These are phyloP conservation scores for Phaenicophaeus curvirostris DNA, from an alignment of 2,797 vertebrate genomes.

Conservation along the genomic window DNA sequence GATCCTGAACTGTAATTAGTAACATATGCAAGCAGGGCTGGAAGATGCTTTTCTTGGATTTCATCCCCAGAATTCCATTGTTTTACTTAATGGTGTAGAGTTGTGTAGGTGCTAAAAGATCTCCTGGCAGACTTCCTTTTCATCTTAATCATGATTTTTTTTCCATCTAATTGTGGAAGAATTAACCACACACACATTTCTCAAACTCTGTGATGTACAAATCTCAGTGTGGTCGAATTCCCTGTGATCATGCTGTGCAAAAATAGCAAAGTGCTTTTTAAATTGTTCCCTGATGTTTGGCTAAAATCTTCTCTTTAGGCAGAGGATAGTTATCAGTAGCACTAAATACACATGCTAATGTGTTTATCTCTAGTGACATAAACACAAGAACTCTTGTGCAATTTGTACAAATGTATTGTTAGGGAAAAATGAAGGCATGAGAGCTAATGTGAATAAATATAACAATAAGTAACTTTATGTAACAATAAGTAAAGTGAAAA, in stretches of 20 bases:
- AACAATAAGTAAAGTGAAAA: background rate
- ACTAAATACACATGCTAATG: background rate
- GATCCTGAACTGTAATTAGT: background rate
- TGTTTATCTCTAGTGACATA: background rate
- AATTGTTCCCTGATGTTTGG: background rate
- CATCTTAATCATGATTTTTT: background rate
- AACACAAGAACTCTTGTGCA: background rate
- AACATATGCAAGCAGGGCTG: background rate
- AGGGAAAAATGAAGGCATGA: background rate
- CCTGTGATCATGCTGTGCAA: background rate
- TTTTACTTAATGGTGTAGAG: background rate
- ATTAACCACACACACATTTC: background rate
- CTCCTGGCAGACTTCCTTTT: background rate
- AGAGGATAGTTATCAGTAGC: background rate
- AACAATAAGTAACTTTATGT: background rate
- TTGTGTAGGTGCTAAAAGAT: background rate
- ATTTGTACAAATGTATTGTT: conserved; percentile 3
- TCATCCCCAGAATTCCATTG: background rate
- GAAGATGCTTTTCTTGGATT: background rate
- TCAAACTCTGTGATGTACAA: background rate
- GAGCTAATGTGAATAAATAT: background rate
- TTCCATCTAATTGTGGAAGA: background rate
- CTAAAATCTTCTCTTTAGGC: background rate
- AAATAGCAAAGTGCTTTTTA: conserved; percentile 1
- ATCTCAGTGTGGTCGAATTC: background rate